Base-by-base conservation (phyloP, 2,888 invertebrate genomes). In the Drosophila flavopinicola region DNA sequence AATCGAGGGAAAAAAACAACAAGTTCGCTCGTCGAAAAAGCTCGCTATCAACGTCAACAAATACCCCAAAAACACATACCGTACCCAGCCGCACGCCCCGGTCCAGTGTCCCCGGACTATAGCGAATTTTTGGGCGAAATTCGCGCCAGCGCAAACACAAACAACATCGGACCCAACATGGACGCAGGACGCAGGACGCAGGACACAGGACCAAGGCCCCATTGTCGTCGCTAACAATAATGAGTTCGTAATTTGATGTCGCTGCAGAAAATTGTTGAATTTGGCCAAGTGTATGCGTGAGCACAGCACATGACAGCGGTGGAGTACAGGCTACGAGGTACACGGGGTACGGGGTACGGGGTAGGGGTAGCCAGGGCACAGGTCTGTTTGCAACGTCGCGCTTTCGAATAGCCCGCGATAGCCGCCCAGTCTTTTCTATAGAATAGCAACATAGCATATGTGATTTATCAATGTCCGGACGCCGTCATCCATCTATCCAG, bases 201-300 rank as follows among this genome's bases (percentile, higher is more conserved):
- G n/a, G n/a, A n/a, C n/a, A n/a, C n/a, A n/a, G 20, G 11, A 11
- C 5, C 33, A 11, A 10, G 48, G 33, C 10, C 68, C 60, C 59
- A 65, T 63, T 71, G 66, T 78, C 79, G 77, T 77, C 66, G 78
- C 87, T 85, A 84, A 84, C 87, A 86, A 87, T 88, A 88, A 88
- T 88, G 88, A 88, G 88, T 88, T 88, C 83, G 88, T 88, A 88
- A 88, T 88, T 88, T 85, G 83, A 85, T 84, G 85, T 75, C 83
- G 79, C 66, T 78, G 85, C 82, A 82, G 67, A 85, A 80, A 78
- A 85, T 69, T 53, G 66, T 65, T 64, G 74, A 76, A 73, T 73
- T 66, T 72, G 54, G 57, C 69, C 68, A 71, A 67, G 67, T 65
- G 67, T 66, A 68, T 70, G 72, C 59, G 58, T 66, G 71, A 66